Evolutionary conservation across 1,140 invertebrate species (phyloP), one percentile per base, ranked within the genome.

Genomic region (Drosophila rufa): DNA sequence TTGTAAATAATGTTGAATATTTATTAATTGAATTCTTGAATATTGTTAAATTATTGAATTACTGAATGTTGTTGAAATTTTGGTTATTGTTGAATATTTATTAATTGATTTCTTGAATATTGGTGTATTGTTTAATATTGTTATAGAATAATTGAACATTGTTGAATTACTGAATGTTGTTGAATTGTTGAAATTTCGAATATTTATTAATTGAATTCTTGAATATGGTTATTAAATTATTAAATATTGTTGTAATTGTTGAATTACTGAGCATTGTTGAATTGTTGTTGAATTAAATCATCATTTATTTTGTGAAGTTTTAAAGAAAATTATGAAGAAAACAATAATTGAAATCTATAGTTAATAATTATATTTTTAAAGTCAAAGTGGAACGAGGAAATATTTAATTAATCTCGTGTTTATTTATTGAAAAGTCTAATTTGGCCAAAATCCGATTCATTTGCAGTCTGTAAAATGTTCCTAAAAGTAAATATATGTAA

Each of bases 401-500:
- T 11, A 11, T 17, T 6, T 8, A 33, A 19, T 4, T n/a, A 5
- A 3, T 14, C 1, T 33, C 30, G 30, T 33, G 30, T 33, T 33
- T 33, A 33, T 8, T 14, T 17, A 55, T 17, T 19, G 17, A 36
- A 55, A 19, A 55, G 4, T 36, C 7, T 55, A 3, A 36, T 15
- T 5, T 11, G 14, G 17, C 14, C 14, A 40, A 40, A 57, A 25
- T 12, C 36, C 55, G 3, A 9, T 1, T 5, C 22, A 8, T 15
- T 2, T 38, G 19, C 12, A 36, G 47, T 62, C 8, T 11, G 15
- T 30, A 11, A 27, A 56, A n/a, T 17, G 17, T 22, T 9, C 33
- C n/a, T 65, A 17, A 30, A 46, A 51, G 36, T 53, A 51, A 48
- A 40, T 83, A 36, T 56, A 27, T 76, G 55, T 56, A 60, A 68